These are phyloP conservation scores for Merodon equestris DNA, from an alignment of 2,888 invertebrate species.

Conservation along the genomic window DNA sequence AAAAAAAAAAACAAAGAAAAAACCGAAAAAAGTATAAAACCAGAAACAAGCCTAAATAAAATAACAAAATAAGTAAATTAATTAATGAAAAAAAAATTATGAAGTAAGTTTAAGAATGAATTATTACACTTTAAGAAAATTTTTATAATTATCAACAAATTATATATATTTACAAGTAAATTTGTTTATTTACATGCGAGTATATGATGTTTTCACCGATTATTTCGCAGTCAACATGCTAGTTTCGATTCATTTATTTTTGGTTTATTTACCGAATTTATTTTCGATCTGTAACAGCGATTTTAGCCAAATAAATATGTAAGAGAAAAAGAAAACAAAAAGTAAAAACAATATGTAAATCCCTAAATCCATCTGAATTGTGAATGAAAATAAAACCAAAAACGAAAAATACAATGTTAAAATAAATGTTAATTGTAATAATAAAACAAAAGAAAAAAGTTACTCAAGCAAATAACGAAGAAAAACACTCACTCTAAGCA, in stretches of 20 bases:
- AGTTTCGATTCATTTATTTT: slow-evolving; percentile 29
- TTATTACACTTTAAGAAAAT: slow-evolving; percentile 68
- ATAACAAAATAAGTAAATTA: slow-evolving; percentile 72
- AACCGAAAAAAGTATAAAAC: slow-evolving; percentile 55
- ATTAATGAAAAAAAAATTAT: slow-evolving; percentile 70
- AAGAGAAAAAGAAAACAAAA: slow-evolving; percentile 67
- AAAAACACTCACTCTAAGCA: slow-evolving; percentile 50
- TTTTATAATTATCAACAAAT: slow-evolving; percentile 68
- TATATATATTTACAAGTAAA: slow-evolving; percentile 68
- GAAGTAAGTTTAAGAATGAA: slow-evolving; percentile 68
- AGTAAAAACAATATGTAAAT: too few species aligned
- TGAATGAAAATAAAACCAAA: slow-evolving; percentile 69
- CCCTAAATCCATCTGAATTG: slow-evolving; percentile 70
- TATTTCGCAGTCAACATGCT: slow-evolving; percentile 31
- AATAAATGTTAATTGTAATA: slow-evolving; percentile 66
- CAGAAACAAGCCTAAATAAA: slow-evolving; percentile 53
- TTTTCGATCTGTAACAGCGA: slow-evolving; percentile 57
- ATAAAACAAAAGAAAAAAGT: slow-evolving; percentile 59
- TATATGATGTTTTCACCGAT: slow-evolving; percentile 9
- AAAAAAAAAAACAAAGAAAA: slow-evolving; percentile 63
- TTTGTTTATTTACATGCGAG: slow-evolving; percentile 62
- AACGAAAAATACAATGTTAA: slow-evolving; percentile 59
- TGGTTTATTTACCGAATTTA: slow-evolving; percentile 19
- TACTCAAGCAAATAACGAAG: slow-evolving; percentile 47
- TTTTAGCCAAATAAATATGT: slow-evolving; percentile 65